Conservation (phyloP, 2,888 invertebrate species). For the Iselma pallidipennis region DNA sequence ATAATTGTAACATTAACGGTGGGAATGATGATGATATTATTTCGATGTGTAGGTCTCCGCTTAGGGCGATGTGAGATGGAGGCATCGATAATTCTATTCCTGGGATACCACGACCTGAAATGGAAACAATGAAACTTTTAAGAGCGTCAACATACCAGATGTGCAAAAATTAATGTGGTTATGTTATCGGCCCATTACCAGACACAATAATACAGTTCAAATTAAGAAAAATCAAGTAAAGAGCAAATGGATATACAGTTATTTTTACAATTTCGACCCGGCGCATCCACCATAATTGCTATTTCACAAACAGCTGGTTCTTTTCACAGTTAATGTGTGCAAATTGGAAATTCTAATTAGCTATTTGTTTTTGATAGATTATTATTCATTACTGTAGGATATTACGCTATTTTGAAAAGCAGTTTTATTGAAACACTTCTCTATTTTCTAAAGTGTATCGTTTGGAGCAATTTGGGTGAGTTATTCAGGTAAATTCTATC, state of each 20-base stretch:
- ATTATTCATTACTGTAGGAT: too few relatives aligned
- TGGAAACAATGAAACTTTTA: conserved; percentile 18
- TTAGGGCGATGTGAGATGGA: conserved; percentile 75
- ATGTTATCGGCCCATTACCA: neutral
- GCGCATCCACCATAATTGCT: neutral
- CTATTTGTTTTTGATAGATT: too few relatives aligned
- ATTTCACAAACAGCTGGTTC: neutral
- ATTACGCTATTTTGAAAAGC: too few relatives aligned
- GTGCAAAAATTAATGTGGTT: neutral
- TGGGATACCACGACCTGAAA: conserved; percentile 49
- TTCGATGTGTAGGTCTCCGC: conserved; percentile 77
- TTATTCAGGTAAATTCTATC: too few relatives aligned
- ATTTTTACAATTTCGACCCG: too few relatives aligned
- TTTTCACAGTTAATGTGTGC: too few relatives aligned
- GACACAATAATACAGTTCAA: neutral
- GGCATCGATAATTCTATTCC: conserved; percentile 60
- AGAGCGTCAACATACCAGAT: neutral
- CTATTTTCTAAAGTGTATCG: too few relatives aligned
- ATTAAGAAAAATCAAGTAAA: too few relatives aligned
- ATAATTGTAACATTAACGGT: conserved; percentile 52
- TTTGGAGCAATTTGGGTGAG: too few relatives aligned
- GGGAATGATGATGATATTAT: conserved; percentile 59
- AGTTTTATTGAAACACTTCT: too few relatives aligned
- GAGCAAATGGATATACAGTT: too few relatives aligned
- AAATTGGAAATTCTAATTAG: too few relatives aligned